phyloP scores from a whole-genome alignment of 2,113 vertebrate genomes.

The Mormoops blainvillei region DNA sequence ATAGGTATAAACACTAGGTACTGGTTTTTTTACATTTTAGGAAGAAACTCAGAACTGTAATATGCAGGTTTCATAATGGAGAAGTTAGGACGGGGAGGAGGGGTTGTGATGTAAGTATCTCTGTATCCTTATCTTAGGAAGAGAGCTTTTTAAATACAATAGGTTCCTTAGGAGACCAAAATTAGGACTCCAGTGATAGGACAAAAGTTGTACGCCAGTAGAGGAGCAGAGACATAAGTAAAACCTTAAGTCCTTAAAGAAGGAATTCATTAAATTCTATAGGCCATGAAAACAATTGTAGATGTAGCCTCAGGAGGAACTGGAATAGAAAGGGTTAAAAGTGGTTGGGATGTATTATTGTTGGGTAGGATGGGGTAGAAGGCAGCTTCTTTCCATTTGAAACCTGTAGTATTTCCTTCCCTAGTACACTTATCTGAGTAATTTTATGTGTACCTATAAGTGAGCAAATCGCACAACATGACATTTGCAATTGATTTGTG shows the following conservation, averaged over 20 bases:
- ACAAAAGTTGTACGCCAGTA: not conserved
- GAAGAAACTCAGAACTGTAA: not conserved
- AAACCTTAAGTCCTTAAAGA: not conserved
- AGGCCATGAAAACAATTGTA: not conserved
- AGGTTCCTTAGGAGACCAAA: not conserved
- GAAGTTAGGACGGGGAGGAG: not conserved
- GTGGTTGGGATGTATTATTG: not conserved
- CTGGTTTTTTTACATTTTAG: not conserved
- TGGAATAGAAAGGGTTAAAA: not conserved
- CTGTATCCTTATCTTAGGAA: not conserved
- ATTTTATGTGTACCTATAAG: not conserved
- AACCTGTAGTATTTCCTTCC: not conserved
- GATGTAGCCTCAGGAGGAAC: not conserved
- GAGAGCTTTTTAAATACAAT: not conserved
- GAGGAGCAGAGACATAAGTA: not conserved
- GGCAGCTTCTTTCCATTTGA: not conserved
- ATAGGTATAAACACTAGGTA: not conserved
- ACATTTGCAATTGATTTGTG: not conserved
- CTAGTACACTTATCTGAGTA: not conserved
- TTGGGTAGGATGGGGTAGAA: not conserved
- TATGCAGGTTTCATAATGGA: not conserved
- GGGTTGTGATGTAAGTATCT: not conserved
- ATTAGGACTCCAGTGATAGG: not conserved
- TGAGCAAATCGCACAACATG: not conserved
- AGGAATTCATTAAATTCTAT: not conserved